phyloP scores from a whole-genome alignment of 2,113 vertebrate genomes.

The Coptodon bakossiorum region DNA sequence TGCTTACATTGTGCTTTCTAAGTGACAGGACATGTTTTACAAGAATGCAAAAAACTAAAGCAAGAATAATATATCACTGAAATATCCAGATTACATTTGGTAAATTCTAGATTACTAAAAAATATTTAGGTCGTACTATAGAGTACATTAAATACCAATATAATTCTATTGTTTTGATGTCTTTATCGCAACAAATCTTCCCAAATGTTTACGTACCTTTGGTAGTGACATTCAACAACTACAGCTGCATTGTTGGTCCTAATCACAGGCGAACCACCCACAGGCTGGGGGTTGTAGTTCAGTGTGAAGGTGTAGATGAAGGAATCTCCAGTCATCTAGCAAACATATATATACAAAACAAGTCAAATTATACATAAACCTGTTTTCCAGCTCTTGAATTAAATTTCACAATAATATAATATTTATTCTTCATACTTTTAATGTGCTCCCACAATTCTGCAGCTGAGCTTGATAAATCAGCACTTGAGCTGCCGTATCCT shows the following conservation, averaged over 20 bases:
- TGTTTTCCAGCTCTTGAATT: neutral
- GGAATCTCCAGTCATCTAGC: slow-evolving; percentile 42
- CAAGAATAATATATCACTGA: neutral
- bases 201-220: slow-evolving; percentile 46
- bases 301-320: slow-evolving; percentile 61
- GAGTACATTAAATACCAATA: neutral
- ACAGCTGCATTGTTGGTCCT: slow-evolving; percentile 47
- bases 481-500: slow-evolving; percentile 1
- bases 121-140: neutral
- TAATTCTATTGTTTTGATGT: neutral
- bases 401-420: neutral
- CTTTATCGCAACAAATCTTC: neutral
- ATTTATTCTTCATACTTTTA: slow-evolving; percentile 21
- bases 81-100: neutral
- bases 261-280: slow-evolving; percentile 15
- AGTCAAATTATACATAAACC: neutral
- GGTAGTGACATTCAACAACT: slow-evolving; percentile 65
- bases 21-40: neutral
- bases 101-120: neutral
- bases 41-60: neutral
- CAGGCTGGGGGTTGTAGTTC: slow-evolving; percentile 38
- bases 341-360: neutral
- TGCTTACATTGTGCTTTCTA: slow-evolving; percentile 69
- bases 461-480: slow-evolving; percentile 45
- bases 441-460: slow-evolving; percentile 39